A percentile compares a stretch with the other conserved stretches of the same genome.
Conservation (phyloP, 2,113 vertebrate genomes). For the cat (Felis catus) region DNA sequence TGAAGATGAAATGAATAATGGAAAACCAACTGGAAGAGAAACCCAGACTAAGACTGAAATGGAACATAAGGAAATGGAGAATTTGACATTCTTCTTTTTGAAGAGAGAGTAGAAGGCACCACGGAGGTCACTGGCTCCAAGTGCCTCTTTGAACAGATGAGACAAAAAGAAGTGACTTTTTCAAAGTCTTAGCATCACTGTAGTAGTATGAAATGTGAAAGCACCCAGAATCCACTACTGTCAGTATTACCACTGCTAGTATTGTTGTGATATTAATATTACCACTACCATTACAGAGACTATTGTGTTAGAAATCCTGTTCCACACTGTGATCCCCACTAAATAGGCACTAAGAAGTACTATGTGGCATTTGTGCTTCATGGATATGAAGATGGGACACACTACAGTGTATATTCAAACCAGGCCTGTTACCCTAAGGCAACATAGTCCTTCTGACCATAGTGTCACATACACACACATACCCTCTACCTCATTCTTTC, state of each 20-base stretch:
- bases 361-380: neutral
- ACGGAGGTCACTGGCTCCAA: neutral
- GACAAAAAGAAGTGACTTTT: neutral
- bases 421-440: neutral
- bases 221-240: neutral
- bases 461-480: neutral
- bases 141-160: neutral
- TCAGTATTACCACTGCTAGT: neutral
- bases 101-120: neutral
- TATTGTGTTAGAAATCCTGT: neutral
- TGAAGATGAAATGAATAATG: constrained; percentile 22
- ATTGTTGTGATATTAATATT: neutral
- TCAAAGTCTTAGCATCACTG: neutral
- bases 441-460: neutral
- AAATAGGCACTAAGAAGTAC: neutral
- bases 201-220: neutral
- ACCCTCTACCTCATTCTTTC: neutral
- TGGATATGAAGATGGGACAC: neutral
- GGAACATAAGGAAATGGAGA: neutral
- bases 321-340: neutral
- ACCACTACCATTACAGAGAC: neutral
- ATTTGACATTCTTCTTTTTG: neutral
- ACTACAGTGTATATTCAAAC: neutral
- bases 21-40: constrained; percentile 21
- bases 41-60: neutral